Evolutionary conservation across 2,113 vertebrate genomes (phyloP).

Genomic region (Pungitius pungitius): DNA sequence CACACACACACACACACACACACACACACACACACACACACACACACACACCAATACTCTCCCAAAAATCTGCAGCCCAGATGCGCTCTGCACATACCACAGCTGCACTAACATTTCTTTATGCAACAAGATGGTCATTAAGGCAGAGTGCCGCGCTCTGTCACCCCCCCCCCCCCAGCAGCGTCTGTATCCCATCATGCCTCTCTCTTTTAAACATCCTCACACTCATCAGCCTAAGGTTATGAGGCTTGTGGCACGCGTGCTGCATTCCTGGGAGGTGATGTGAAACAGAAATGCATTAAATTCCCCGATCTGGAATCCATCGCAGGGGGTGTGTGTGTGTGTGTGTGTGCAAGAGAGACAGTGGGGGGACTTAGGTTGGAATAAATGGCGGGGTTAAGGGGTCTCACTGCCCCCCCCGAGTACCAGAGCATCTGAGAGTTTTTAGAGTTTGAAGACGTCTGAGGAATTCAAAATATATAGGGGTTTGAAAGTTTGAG

Average conservation of each 20-base stretch:
- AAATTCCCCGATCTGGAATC: constrained; percentile 80
- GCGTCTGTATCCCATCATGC: constrained; percentile 81
- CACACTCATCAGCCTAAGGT: constrained; percentile 73
- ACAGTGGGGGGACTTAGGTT: neutral
- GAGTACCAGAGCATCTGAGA: constrained; percentile 44
- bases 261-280: constrained; percentile 77
- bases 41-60: neutral
- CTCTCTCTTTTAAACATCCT: constrained; percentile 74
- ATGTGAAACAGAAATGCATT: constrained; percentile 81
- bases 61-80: constrained; percentile 71
- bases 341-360: neutral
- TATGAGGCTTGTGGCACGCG: constrained; percentile 78
- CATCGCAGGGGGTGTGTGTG: constrained; percentile 73
- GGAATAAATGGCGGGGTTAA: constrained; percentile 33
- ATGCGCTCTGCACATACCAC: constrained; percentile 68
- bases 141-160: constrained; percentile 46
- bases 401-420: constrained; percentile 45
- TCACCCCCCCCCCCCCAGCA: constrained; percentile 67
- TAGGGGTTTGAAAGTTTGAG: constrained; percentile 44
- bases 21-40: constrained; percentile 63
- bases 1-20: constrained; percentile 42
- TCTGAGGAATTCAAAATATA: constrained; percentile 62
- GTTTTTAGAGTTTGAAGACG: constrained; percentile 36
- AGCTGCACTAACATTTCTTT: constrained; percentile 68
- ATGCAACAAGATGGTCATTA: constrained; percentile 68